Conservation (phyloP, 2,797 vertebrate species). For the Petrocephalus schoutedeni region DNA sequence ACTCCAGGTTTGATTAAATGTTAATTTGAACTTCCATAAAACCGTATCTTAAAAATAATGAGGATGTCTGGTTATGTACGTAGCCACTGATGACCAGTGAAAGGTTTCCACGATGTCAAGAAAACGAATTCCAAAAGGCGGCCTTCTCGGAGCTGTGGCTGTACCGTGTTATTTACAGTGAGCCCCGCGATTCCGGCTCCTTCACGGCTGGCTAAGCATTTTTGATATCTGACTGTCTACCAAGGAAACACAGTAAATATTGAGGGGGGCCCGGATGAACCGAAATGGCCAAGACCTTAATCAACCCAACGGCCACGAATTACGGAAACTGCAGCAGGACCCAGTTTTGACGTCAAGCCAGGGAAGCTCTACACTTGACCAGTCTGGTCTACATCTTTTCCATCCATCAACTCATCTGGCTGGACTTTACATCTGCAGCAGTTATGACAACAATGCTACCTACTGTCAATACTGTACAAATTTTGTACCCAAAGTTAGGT, state of each 20-base stretch:
- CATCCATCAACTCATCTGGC: neutral
- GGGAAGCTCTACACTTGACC: neutral
- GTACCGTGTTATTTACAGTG: neutral
- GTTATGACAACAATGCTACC: neutral
- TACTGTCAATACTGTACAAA: neutral
- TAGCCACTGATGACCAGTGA: neutral
- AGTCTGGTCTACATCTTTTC: neutral
- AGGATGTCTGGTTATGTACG: neutral
- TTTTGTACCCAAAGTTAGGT: neutral
- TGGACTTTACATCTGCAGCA: neutral
- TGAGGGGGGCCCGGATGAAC: neutral
- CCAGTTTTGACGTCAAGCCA: neutral
- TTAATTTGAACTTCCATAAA: neutral
- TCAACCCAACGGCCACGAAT: neutral
- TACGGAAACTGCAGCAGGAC: neutral
- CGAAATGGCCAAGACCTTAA: neutral
- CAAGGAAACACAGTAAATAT: neutral
- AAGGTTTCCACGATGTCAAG: neutral
- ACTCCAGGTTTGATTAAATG: neutral
- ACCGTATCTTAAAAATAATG: neutral
- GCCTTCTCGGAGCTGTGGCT: neutral
- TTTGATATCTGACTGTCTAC: neutral
- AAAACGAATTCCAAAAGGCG: neutral
- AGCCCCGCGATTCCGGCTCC: neutral
- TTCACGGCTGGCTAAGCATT: neutral